A percentile compares a stretch with the other conserved stretches of the same genome.
These are phyloP conservation scores for Marcusenius ussheri DNA, from an alignment of 2,113 vertebrate species.

Conservation along the genomic window DNA sequence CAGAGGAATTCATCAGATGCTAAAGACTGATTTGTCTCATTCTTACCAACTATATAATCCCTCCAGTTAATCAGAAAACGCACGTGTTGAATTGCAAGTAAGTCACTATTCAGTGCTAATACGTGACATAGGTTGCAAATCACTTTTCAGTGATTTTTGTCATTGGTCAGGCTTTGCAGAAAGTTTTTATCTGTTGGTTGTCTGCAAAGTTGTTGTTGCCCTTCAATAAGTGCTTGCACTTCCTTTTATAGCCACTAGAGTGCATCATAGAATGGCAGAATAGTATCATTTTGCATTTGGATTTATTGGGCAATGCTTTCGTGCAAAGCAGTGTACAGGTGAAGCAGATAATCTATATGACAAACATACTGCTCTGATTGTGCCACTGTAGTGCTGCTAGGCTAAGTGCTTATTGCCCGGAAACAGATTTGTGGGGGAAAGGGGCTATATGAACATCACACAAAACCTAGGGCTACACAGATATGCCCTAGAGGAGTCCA, in stretches of 20 bases:
- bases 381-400: too few species aligned
- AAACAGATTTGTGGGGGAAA: too few species aligned
- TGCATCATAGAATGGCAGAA: background rate
- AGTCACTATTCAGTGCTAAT: background rate
- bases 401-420: too few species aligned
- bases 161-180: background rate
- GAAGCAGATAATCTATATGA: too few species aligned
- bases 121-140: background rate
- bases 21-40: background rate
- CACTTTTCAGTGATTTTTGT: background rate
- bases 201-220: background rate
- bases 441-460: too few species aligned
- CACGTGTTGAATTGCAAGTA: background rate
- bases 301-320: too few species aligned
- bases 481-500: too few species aligned
- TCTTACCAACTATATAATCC: background rate
- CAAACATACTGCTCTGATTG: too few species aligned
- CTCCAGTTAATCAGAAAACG: background rate
- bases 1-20: background rate
- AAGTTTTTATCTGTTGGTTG: background rate
- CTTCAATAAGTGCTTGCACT: background rate
- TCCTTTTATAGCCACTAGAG: background rate
- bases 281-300: background rate
- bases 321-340: too few species aligned
- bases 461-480: too few species aligned